phyloP scores from a whole-genome alignment of 2,113 vertebrate species.

The Polypterus senegalus region DNA sequence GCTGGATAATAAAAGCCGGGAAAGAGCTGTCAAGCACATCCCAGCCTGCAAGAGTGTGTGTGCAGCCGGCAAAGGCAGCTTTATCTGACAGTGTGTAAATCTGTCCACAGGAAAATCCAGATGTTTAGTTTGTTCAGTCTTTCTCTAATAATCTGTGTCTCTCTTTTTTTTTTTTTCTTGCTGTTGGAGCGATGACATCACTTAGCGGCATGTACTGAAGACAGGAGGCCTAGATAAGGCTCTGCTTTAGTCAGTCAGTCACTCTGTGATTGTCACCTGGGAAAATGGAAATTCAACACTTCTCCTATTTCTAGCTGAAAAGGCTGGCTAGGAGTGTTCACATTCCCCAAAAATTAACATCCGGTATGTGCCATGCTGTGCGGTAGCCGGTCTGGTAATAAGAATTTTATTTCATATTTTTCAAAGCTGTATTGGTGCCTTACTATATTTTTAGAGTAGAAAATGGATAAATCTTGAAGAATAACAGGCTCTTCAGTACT shows the following conservation, averaged over 20 bases:
- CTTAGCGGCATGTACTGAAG: conserved; percentile 49
- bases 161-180: conserved; percentile 36
- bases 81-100: conserved; percentile 73
- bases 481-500: no score
- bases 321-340: conserved; percentile 23
- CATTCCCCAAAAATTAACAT: no score
- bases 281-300: conserved; percentile 43
- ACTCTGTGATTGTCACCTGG: conserved; percentile 48
- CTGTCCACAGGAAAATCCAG: conserved; percentile 66
- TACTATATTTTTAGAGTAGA: no score
- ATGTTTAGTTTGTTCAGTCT: conserved; percentile 66
- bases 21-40: conserved; percentile 61
- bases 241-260: conserved; percentile 46
- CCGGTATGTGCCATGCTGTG: no score
- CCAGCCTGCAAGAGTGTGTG: conserved; percentile 44
- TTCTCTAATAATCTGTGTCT: conserved; percentile 61
- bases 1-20: conserved; percentile 58
- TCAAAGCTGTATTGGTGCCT: no score
- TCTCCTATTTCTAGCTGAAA: conserved; percentile 42
- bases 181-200: conserved; percentile 57
- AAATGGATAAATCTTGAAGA: no score
- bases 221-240: conserved; percentile 45
- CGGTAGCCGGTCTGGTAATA: no score
- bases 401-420: no score
- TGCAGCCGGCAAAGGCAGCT: conserved; percentile 62